Evolutionary conservation across 2,797 vertebrate species (phyloP).

Genomic region (Anomalospiza imberbis): DNA sequence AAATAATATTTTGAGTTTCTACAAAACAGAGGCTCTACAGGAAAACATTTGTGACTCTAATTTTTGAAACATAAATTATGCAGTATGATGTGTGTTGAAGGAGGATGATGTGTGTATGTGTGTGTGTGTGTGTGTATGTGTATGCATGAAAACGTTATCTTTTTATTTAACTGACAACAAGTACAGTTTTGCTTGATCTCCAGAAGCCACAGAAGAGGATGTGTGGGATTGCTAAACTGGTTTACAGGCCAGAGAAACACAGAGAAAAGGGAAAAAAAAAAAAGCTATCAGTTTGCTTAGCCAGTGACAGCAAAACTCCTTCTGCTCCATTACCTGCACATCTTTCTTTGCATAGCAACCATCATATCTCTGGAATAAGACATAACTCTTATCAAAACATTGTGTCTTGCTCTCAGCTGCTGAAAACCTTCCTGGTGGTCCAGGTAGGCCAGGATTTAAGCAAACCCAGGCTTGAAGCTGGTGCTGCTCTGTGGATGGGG

Average conservation of each 20-base stretch:
- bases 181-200: neutral
- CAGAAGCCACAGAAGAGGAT: neutral
- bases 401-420: neutral
- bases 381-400: neutral
- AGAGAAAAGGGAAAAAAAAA: neutral
- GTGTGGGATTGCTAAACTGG: neutral
- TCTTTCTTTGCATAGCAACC: neutral
- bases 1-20: neutral
- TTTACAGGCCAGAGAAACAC: neutral
- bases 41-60: neutral
- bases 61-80: neutral
- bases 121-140: no score
- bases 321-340: neutral
- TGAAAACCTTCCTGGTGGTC: neutral
- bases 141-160: neutral
- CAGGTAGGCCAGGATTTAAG: neutral
- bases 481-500: neutral
- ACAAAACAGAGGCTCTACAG: neutral
- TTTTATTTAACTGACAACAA: neutral
- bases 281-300: neutral
- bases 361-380: neutral
- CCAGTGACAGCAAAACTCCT: neutral
- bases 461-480: neutral
- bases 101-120: accelerated
- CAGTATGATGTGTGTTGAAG: neutral